A percentile compares a stretch with the other conserved stretches of the same genome.
Evolutionary conservation across 2,113 vertebrate genomes (phyloP).

Genomic region (Eubucco bourcierii): DNA sequence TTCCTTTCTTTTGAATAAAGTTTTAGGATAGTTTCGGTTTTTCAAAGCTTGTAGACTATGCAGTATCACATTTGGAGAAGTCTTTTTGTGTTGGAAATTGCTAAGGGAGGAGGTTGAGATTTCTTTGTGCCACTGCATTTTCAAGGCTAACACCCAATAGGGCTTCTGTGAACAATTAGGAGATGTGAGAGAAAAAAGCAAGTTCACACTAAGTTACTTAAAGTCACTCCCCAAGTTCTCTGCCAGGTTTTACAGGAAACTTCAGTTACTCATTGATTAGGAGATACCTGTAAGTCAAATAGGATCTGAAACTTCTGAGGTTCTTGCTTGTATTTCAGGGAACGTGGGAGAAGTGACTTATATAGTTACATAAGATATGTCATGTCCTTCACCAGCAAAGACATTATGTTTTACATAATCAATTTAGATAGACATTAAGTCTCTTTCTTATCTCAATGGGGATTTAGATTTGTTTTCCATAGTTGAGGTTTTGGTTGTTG

Average conservation of each 20-base stretch:
- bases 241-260: background rate
- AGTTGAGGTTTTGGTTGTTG: background rate
- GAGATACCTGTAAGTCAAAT: background rate
- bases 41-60: background rate
- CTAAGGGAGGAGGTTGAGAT: background rate
- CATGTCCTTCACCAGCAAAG: background rate
- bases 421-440: background rate
- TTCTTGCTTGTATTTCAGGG: background rate
- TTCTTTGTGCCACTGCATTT: background rate
- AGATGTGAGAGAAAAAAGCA: accelerated
- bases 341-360: background rate
- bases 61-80: background rate
- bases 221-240: background rate
- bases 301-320: background rate
- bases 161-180: background rate
- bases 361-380: background rate
- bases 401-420: background rate
- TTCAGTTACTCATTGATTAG: background rate
- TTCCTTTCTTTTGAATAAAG: background rate
- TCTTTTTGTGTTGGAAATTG: background rate
- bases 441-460: background rate
- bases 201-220: background rate
- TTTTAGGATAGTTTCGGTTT: background rate
- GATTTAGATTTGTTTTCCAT: background rate
- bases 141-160: background rate